Conservation (phyloP, 2,797 vertebrate species). For the Lepilemur septentrionalis region DNA sequence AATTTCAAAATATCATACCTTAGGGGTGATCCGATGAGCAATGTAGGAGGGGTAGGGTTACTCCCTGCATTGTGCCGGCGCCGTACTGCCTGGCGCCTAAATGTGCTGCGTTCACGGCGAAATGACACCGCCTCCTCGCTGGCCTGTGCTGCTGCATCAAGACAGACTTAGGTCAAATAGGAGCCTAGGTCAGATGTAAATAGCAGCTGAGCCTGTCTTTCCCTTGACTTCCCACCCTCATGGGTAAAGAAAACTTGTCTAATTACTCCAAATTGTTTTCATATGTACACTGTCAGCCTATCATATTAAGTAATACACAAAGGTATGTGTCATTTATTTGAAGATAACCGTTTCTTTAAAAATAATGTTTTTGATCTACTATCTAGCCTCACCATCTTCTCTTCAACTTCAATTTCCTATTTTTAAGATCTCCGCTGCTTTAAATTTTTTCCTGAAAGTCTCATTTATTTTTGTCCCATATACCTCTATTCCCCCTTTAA, state of each 20-base stretch:
- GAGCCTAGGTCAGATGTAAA: slow-evolving; percentile 83
- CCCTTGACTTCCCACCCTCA: slow-evolving; percentile 78
- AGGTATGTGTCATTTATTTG: not conserved
- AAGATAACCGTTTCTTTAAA: not conserved
- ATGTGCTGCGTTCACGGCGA: slow-evolving; percentile 98
- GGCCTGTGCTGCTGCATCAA: slow-evolving; percentile 92
- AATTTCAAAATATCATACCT: slow-evolving; percentile 92
- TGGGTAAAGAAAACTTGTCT: slow-evolving; percentile 52
- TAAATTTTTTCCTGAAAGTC: slow-evolving; percentile 15
- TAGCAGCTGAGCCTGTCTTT: slow-evolving; percentile 82
- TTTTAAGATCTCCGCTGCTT: slow-evolving; percentile 40
- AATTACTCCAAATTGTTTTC: not conserved
- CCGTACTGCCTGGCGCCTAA: slow-evolving; percentile 98
- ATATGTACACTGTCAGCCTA: not conserved
- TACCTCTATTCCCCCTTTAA: not conserved
- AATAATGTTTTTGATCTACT: not conserved
- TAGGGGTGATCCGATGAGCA: slow-evolving; percentile 99
- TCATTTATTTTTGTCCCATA: slow-evolving; percentile 21
- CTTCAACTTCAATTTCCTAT: slow-evolving; percentile 20
- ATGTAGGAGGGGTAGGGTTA: slow-evolving; percentile 97
- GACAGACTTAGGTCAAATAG: slow-evolving; percentile 88
- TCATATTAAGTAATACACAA: not conserved
- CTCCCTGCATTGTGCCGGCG: slow-evolving; percentile 99
- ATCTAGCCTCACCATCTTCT: not conserved
- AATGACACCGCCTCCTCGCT: slow-evolving; percentile 97